Conservation (phyloP, 2,113 vertebrate species). For the Scartelaos histophorus region DNA sequence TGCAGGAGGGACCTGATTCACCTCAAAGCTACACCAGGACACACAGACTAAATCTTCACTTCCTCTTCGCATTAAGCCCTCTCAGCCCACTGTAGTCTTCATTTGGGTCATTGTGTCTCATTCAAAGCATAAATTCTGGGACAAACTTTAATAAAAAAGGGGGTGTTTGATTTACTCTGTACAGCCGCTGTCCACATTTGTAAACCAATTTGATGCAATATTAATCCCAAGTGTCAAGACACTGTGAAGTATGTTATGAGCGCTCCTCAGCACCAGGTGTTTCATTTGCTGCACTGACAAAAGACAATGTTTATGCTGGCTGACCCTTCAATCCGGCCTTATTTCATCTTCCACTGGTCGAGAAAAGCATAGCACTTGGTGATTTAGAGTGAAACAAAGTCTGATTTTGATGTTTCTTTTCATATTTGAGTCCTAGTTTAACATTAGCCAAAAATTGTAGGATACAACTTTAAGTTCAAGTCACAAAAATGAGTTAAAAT, state of each 20-base stretch:
- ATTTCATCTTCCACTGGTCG: slow-evolving; percentile 49
- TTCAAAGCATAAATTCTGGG: slow-evolving; percentile 61
- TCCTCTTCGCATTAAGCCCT: slow-evolving; percentile 59
- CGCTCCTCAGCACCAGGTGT: slow-evolving; percentile 75
- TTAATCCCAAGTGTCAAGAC: slow-evolving; percentile 66
- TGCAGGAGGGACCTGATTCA: slow-evolving; percentile 5
- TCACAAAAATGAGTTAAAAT: slow-evolving; percentile 16
- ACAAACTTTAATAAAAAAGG: slow-evolving; percentile 69
- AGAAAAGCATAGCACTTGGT: slow-evolving; percentile 21
- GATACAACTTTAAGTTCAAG: slow-evolving; percentile 12
- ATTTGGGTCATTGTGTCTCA: slow-evolving; percentile 31
- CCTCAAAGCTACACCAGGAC: slow-evolving; percentile 36
- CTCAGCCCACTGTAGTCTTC: slow-evolving; percentile 41
- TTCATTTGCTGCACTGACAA: slow-evolving; percentile 75
- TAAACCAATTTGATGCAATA: slow-evolving; percentile 72
- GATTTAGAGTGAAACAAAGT: slow-evolving; percentile 41
- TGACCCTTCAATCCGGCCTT: slow-evolving; percentile 57
- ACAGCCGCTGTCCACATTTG: slow-evolving; percentile 61
- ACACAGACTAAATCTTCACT: slow-evolving; percentile 49
- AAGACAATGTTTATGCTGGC: slow-evolving; percentile 72
- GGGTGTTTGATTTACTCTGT: slow-evolving; percentile 64
- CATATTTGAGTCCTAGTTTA: slow-evolving; percentile 8
- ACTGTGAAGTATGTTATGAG: slow-evolving; percentile 63
- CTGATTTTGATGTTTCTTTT: slow-evolving; percentile 17
- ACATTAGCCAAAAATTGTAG: slow-evolving; percentile 7